phyloP scores from a whole-genome alignment of 2,113 vertebrate genomes.

The Hippocampus barbouri region DNA sequence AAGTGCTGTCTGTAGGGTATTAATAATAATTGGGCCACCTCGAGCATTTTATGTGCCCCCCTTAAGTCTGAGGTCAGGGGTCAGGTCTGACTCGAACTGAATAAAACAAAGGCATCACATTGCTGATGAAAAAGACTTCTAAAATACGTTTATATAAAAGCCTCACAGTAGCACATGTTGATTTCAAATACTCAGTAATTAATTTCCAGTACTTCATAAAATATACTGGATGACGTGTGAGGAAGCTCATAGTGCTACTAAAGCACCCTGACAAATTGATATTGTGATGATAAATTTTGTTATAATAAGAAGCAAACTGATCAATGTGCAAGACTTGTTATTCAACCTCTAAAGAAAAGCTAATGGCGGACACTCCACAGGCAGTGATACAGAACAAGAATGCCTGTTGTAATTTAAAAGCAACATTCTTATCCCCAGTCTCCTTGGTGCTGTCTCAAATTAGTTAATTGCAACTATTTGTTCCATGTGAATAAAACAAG shows the following conservation, averaged over 20 bases:
- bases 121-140: too few relatives aligned
- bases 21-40: too few relatives aligned
- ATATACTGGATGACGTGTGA: neutral
- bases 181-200: neutral
- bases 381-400: conserved; percentile 12
- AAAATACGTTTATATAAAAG: too few relatives aligned
- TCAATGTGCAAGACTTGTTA: conserved; percentile 14
- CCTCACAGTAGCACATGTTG: too few relatives aligned
- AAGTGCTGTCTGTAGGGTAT: too few relatives aligned
- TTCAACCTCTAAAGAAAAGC: conserved; percentile 16
- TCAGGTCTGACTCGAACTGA: too few relatives aligned
- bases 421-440: conserved; percentile 28
- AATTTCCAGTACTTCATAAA: neutral
- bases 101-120: too few relatives aligned
- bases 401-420: conserved; percentile 30
- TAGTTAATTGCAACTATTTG: conserved; percentile 4
- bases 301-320: neutral
- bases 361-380: conserved; percentile 16
- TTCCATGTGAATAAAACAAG: conserved; percentile 49
- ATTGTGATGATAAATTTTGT: neutral
- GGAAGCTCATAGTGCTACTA: neutral
- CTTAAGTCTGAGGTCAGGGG: too few relatives aligned
- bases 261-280: neutral
- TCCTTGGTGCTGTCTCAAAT: conserved; percentile 30
- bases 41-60: too few relatives aligned